Evolutionary conservation across 2,797 vertebrate species (phyloP).

Genomic region (Pangasius mekongensis): DNA sequence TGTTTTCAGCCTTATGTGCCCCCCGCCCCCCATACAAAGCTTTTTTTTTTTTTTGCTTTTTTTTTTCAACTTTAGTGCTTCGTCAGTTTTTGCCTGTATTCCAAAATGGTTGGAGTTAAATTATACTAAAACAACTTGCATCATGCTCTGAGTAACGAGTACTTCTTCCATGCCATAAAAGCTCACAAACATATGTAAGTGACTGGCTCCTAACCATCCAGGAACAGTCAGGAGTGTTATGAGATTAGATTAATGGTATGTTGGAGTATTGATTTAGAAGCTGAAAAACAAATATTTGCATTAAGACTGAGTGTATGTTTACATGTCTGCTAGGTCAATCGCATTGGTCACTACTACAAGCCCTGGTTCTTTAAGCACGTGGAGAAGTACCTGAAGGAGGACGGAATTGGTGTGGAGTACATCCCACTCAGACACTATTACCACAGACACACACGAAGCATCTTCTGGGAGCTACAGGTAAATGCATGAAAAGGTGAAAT

Average conservation of each 20-base stretch:
- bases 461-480: slow-evolving; percentile 99
- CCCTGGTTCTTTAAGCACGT: slow-evolving; percentile 98
- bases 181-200: background rate
- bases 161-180: background rate
- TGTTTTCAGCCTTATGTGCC: background rate
- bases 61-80: background rate
- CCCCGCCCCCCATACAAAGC: background rate
- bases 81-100: background rate
- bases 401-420: slow-evolving; percentile 82
- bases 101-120: background rate
- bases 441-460: slow-evolving; percentile 95
- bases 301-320: background rate
- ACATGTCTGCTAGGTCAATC: slow-evolving; percentile 80
- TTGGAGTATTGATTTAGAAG: background rate
- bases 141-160: background rate
- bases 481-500: slow-evolving; percentile 38
- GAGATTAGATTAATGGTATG: background rate
- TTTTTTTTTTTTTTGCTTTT: background rate
- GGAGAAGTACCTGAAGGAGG: slow-evolving; percentile 82
- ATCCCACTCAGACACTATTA: slow-evolving; percentile 96
- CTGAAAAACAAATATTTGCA: background rate
- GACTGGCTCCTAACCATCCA: background rate
- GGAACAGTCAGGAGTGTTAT: background rate
- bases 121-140: background rate
- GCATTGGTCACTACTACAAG: slow-evolving; percentile 92